Evolutionary conservation across 30 jellyfish, hydroid and myxozoan genomes (phyloP).

Genomic region (Aurelia aurita complex sp. Pacific): DNA sequence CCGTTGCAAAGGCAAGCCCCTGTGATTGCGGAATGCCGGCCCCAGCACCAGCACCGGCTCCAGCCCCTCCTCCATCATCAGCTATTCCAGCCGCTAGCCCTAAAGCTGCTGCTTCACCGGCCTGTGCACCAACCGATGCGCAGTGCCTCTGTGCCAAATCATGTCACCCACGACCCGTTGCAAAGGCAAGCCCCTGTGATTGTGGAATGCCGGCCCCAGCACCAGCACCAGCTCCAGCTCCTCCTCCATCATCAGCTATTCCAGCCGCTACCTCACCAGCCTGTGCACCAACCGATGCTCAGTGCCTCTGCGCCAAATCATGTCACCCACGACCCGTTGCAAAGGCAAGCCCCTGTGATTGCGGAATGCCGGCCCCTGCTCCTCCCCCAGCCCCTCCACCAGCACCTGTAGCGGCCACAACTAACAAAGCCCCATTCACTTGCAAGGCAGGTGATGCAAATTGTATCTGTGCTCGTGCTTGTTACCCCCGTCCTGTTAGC

Average conservation of each 20-base stretch:
- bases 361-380: conserved; percentile 71
- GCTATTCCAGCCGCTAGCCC: neutral
- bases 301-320: conserved; percentile 77
- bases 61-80: conserved; percentile 45
- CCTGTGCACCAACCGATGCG: conserved; percentile 33
- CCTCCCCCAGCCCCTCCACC: conserved; percentile 65
- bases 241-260: conserved; percentile 10
- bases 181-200: conserved; percentile 56
- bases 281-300: conserved; percentile 40
- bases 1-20: conserved; percentile 61
- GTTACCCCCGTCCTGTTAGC: conserved; percentile 81
- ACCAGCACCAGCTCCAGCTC: conserved; percentile 71
- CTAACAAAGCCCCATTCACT: conserved; percentile 49
- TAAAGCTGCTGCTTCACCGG: neutral
- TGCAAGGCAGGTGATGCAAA: conserved; percentile 76
- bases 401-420: conserved; percentile 17
- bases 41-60: conserved; percentile 71
- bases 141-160: conserved; percentile 77
- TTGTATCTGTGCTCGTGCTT: conserved; percentile 78
- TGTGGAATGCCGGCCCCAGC: conserved; percentile 63
- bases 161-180: conserved; percentile 68
- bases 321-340: conserved; percentile 74
- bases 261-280: conserved; percentile 9
- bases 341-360: conserved; percentile 54
- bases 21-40: conserved; percentile 62